phyloP scores from a whole-genome alignment of 2,797 vertebrate genomes.

The Trematomus bernacchii region DNA sequence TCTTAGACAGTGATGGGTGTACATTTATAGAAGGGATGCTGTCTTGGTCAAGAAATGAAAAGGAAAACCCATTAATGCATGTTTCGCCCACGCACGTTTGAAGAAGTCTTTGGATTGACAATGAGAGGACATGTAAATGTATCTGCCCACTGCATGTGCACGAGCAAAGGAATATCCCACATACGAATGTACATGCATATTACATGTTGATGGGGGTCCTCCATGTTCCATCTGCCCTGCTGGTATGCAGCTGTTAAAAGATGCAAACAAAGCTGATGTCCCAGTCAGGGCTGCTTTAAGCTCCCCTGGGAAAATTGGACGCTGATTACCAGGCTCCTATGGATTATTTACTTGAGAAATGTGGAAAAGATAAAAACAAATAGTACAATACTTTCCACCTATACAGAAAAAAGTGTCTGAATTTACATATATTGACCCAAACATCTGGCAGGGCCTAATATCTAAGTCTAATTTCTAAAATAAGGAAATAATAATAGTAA shows the following conservation, averaged over 20 bases:
- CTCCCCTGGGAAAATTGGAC: not conserved
- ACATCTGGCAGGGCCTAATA: not conserved
- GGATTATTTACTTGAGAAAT: not conserved
- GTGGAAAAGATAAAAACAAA: not conserved
- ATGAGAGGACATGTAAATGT: conserved; percentile 18
- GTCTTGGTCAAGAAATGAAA: not conserved
- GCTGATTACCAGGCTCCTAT: not conserved
- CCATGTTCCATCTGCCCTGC: not conserved
- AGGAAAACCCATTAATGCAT: not conserved
- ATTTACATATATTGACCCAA: not conserved
- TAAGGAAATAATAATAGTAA: too few relatives aligned
- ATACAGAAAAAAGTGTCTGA: not conserved
- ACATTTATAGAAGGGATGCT: conserved; percentile 8
- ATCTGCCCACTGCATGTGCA: conserved; percentile 8
- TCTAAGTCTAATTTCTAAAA: not conserved
- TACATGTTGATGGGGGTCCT: conserved; percentile 4
- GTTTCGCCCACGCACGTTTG: conserved; percentile 26
- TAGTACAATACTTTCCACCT: not conserved
- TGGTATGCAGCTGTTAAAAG: not conserved
- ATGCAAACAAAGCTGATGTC: conserved; percentile 1
- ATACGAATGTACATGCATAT: conserved; percentile 11
- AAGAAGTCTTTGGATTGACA: conserved; percentile 12
- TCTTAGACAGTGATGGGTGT: conserved; percentile 4
- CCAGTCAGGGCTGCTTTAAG: not conserved
- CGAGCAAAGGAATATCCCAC: not conserved